Percentiles rank a stretch among this genome's conserved stretches.
These are phyloP conservation scores for Acipenser oxyrinchus DNA, from an alignment of 2,797 vertebrate species.

Conservation along the genomic window DNA sequence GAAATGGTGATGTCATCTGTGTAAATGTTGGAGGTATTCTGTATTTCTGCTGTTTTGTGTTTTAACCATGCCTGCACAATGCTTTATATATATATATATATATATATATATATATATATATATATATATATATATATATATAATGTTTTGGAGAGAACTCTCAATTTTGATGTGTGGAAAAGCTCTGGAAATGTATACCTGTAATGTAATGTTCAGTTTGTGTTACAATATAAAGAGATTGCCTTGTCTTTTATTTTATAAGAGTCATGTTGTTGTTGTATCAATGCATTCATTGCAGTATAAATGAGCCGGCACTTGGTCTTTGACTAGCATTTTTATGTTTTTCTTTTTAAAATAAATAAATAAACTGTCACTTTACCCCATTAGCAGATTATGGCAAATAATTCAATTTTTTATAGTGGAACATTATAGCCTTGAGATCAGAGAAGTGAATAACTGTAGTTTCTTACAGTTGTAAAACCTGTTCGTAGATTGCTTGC, in stretches of 20 bases:
- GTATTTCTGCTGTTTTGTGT: constrained; percentile 40
- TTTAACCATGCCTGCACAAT: constrained; percentile 43
- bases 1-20: constrained; percentile 21
- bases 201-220: constrained; percentile 50
- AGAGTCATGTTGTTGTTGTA: constrained; percentile 47
- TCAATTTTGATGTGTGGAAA: constrained; percentile 49
- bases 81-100: constrained; percentile 19
- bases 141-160: constrained; percentile 15
- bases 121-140: too few species aligned
- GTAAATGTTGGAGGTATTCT: constrained; percentile 21
- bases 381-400: too few species aligned
- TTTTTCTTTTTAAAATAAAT: too few species aligned
- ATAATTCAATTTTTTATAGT: too few species aligned
- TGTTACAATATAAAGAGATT: constrained; percentile 58
- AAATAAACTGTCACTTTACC: too few species aligned
- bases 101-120: too few species aligned
- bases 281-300: constrained; percentile 48
- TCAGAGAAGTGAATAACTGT: too few species aligned
- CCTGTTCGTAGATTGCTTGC: too few species aligned
- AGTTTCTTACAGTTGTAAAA: too few species aligned
- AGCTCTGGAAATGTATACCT: constrained; percentile 51
- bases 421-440: too few species aligned
- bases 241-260: constrained; percentile 47
- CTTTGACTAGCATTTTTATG: constrained; percentile 27
- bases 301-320: constrained; percentile 30